Conservation (phyloP, 2,888 invertebrate genomes). For the Meiosimyza decipiens region DNA sequence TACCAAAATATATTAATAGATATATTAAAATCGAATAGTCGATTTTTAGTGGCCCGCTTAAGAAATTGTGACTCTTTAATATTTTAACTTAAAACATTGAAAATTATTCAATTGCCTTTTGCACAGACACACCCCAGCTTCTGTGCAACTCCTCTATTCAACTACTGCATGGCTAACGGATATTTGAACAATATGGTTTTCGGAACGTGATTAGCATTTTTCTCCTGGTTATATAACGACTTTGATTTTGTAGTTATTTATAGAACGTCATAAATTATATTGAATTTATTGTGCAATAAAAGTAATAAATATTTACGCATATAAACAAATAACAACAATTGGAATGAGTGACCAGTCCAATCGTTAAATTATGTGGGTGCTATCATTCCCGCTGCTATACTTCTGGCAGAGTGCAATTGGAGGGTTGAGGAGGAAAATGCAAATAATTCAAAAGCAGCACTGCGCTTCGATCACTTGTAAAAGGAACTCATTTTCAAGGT, state of each 20-base stretch:
- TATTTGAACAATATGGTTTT: slow-evolving; percentile 27
- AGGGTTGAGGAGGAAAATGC: neutral
- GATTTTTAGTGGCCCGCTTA: too few species aligned
- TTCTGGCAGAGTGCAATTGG: neutral
- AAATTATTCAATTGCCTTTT: neutral
- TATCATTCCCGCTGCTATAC: neutral
- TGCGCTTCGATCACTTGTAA: slow-evolving; percentile 27
- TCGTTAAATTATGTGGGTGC: neutral
- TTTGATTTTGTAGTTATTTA: slow-evolving; percentile 29
- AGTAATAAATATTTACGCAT: slow-evolving; percentile 22
- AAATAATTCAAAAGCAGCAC: neutral
- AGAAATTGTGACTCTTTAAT: too few species aligned
- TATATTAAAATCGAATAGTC: too few species aligned
- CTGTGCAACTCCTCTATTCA: neutral
- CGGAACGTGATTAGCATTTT: slow-evolving; percentile 28
- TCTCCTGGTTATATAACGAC: neutral
- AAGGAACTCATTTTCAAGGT: slow-evolving; percentile 65
- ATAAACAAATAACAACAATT: slow-evolving; percentile 2
- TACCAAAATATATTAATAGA: too few species aligned
- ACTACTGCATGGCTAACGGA: slow-evolving; percentile 24
- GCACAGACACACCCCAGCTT: slow-evolving; percentile 12
- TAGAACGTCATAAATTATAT: slow-evolving; percentile 25
- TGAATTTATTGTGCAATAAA: slow-evolving; percentile 2
- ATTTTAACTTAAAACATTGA: neutral
- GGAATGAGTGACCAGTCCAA: slow-evolving; percentile 14